phyloP scores from a whole-genome alignment of 2,888 invertebrate genomes.

The Seira sanloemensis region DNA sequence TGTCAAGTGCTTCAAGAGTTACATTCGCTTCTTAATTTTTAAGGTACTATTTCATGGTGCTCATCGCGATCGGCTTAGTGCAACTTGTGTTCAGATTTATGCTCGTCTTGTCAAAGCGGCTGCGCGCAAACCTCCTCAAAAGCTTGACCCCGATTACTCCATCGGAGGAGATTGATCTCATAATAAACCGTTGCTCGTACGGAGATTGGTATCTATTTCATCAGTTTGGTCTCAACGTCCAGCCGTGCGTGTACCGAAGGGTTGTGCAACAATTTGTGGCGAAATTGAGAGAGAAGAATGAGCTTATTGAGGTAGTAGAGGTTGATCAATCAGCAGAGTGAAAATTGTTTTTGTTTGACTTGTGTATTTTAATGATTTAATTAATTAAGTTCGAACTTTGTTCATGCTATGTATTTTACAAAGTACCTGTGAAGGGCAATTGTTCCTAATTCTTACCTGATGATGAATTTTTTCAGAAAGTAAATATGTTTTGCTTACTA shows the following conservation, averaged over 20 bases:
- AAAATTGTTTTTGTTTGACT: no score
- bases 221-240: slow-evolving; percentile 13
- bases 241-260: slow-evolving; percentile 10
- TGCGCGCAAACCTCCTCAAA: not conserved
- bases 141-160: slow-evolving; percentile 1
- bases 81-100: slow-evolving; percentile 17
- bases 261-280: slow-evolving; percentile 15
- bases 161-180: not conserved
- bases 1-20: not conserved
- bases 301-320: no score
- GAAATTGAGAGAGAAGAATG: slow-evolving; percentile 1
- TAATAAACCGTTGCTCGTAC: slow-evolving; percentile 11
- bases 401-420: no score
- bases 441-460: no score
- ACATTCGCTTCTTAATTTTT: not conserved
- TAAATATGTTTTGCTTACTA: no score
- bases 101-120: not conserved
- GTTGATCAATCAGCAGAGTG: no score
- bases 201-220: slow-evolving; percentile 32
- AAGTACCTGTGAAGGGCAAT: no score
- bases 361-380: no score
- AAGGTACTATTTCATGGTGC: slow-evolving; percentile 41
- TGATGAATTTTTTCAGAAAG: no score
- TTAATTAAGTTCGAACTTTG: no score
- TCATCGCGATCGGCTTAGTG: not conserved